These are phyloP conservation scores for Notodonta ziczac DNA, from an alignment of 2,888 invertebrate genomes.

Conservation along the genomic window DNA sequence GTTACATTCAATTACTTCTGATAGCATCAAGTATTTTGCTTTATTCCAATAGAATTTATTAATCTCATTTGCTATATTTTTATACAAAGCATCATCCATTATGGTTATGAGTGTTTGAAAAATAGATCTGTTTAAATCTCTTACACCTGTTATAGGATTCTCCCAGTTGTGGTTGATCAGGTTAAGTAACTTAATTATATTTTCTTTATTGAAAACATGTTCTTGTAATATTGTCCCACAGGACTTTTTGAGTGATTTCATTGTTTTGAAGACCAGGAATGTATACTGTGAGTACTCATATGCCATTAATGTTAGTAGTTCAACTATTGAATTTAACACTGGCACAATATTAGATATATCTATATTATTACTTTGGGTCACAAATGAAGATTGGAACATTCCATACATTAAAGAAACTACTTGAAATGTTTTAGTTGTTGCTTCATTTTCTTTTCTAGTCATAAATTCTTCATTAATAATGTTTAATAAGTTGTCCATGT, in stretches of 20 bases:
- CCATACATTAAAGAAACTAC: slow-evolving; percentile 73
- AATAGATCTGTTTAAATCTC: slow-evolving; percentile 79
- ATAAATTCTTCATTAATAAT: slow-evolving; percentile 47
- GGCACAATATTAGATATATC: slow-evolving; percentile 28
- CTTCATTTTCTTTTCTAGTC: slow-evolving; percentile 26
- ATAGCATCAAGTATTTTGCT: slow-evolving; percentile 84
- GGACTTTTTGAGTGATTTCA: slow-evolving; percentile 72
- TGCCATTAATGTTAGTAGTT: slow-evolving; percentile 61
- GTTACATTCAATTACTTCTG: slow-evolving; percentile 71
- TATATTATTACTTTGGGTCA: slow-evolving; percentile 38
- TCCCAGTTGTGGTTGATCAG: slow-evolving; percentile 86
- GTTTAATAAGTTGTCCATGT: slow-evolving; percentile 49
- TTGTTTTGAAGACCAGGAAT: slow-evolving; percentile 79
- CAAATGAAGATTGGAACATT: slow-evolving; percentile 70
- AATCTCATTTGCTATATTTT: slow-evolving; percentile 56
- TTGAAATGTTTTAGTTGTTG: slow-evolving; percentile 40
- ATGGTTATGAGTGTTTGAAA: slow-evolving; percentile 68
- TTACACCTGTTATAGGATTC: slow-evolving; percentile 83
- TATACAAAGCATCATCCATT: slow-evolving; percentile 49
- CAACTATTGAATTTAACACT: slow-evolving; percentile 53
- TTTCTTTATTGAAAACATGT: slow-evolving; percentile 48
- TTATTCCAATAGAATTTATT: slow-evolving; percentile 84
- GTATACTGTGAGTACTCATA: slow-evolving; percentile 82
- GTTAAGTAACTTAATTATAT: slow-evolving; percentile 70
- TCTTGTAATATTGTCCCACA: slow-evolving; percentile 59